Base-by-base conservation (phyloP, 2,888 invertebrate genomes). In the Macropis europaea region DNA sequence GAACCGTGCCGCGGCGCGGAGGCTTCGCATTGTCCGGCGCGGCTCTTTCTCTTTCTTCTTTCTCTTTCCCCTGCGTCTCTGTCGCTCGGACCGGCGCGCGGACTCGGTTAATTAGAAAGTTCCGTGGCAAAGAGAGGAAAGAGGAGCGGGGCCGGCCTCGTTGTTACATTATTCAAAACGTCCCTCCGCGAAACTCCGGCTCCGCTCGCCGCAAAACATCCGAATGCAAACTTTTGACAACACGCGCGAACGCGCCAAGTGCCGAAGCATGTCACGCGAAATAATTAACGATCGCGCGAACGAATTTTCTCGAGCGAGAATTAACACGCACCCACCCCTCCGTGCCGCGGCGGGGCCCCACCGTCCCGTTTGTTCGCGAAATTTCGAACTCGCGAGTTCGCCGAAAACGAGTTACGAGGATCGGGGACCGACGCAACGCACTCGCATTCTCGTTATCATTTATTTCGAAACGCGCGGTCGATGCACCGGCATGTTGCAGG, bases 21-120 rank as follows among this genome's bases (percentile, higher is more conserved):
- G 45, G 67, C 73, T 86, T 88, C 86, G 85, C 84, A 82, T 84
- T 82, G 87, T 87, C 88, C 87, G 72, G 61, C 54, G 22, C 64
- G 22, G 24, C 19, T 34, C 36, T 13, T 36, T 6, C 32, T 52
- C 50, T 15, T 50, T 30, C 45, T 22, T 26, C 24, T 56, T 48
- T 26, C 53, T 22, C 32, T 57, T 57, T 52, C 53, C 60, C 70
- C 26, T 28, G 45, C 36, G 52, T 26, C 43, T 28, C 59, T 19
- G 11, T 54, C 54, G 48, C 42, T 36, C 36, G 57, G 69, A 38
- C 57, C 34, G 57, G 69, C 75, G 77, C n/a, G n/a, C n/a, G n/a
- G n/a, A n/a, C n/a, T 57, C 81, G 87, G 86, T 89, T 90, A 90
- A 90, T 90, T 90, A 90, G 88, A 88, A 90, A 89, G 88, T 89